Evolutionary conservation across 92 coral and sea anemone species (phyloP).

Genomic region (Diadumene lineata): DNA sequence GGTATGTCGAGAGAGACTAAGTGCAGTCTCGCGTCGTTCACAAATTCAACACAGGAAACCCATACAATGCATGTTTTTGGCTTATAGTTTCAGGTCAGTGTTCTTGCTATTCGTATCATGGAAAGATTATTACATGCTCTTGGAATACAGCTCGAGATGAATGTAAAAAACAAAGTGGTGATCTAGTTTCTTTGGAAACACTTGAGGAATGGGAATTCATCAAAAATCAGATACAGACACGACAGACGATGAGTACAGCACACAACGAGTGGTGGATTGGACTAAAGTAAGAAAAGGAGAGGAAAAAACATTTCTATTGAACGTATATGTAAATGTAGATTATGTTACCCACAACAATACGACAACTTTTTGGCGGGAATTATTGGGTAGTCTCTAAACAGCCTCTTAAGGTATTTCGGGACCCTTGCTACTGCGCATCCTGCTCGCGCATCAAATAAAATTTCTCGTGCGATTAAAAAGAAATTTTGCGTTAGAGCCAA

Average conservation of each 20-base stretch:
- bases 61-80: neutral
- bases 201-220: constrained; percentile 29
- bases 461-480: too few species aligned
- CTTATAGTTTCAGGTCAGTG: constrained; percentile 19
- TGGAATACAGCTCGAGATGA: neutral
- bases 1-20: too few species aligned
- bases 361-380: too few species aligned
- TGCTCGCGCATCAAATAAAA: too few species aligned
- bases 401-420: too few species aligned
- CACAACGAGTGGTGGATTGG: constrained; percentile 34
- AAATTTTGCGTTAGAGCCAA: too few species aligned
- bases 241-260: neutral
- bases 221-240: constrained; percentile 10
- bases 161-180: constrained; percentile 3
- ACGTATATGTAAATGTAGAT: too few species aligned
- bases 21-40: too few species aligned
- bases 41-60: constrained; percentile 4
- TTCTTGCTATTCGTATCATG: constrained; percentile 24
- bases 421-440: too few species aligned
- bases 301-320: too few species aligned
- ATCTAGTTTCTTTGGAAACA: constrained; percentile 27
- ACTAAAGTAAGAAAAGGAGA: neutral
- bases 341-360: too few species aligned
- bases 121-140: neutral
- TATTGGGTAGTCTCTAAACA: too few species aligned